Evolutionary conservation across 1,140 invertebrate species (phyloP).

Genomic region (Drosophila leontia): DNA sequence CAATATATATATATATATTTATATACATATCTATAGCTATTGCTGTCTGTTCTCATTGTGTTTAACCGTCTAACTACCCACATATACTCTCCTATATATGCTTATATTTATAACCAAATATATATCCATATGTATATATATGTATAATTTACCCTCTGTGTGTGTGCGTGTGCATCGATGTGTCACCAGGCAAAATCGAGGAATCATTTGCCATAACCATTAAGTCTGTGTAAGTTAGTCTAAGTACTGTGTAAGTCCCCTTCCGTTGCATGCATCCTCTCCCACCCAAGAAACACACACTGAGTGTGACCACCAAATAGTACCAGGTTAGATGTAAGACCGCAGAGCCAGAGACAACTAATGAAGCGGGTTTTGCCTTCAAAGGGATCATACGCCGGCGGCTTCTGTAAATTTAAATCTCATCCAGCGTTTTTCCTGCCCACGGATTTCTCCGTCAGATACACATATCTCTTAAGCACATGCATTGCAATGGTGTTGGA

Average conservation of each 20-base stretch:
- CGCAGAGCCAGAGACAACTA: slow-evolving; percentile 9
- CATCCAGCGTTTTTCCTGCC: slow-evolving; percentile 30
- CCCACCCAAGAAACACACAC: background rate
- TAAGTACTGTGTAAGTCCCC: slow-evolving; percentile 62
- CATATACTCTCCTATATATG: slow-evolving; percentile 18
- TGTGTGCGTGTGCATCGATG: slow-evolving; percentile 54
- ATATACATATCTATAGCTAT: slow-evolving; percentile 12
- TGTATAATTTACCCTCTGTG: slow-evolving; percentile 30
- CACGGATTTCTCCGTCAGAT: slow-evolving; percentile 37
- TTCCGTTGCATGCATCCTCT: slow-evolving; percentile 49
- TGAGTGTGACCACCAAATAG: background rate
- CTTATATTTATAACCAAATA: slow-evolving; percentile 25
- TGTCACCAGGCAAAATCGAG: slow-evolving; percentile 26
- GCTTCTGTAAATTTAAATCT: slow-evolving; percentile 33
- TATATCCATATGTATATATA: slow-evolving; percentile 25
- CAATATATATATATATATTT: background rate
- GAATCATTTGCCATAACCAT: slow-evolving; percentile 50
- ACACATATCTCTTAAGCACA: slow-evolving; percentile 7
- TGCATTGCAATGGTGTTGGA: background rate
- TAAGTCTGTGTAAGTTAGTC: slow-evolving; percentile 65
- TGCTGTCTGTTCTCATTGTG: slow-evolving; percentile 45
- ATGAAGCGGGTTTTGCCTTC: slow-evolving; percentile 37
- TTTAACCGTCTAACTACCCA: slow-evolving; percentile 49
- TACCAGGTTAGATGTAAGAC: slow-evolving; percentile 7
- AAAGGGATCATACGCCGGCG: slow-evolving; percentile 16